Base-by-base conservation (phyloP, 2,797 vertebrate genomes). In the Sylvia borin region DNA sequence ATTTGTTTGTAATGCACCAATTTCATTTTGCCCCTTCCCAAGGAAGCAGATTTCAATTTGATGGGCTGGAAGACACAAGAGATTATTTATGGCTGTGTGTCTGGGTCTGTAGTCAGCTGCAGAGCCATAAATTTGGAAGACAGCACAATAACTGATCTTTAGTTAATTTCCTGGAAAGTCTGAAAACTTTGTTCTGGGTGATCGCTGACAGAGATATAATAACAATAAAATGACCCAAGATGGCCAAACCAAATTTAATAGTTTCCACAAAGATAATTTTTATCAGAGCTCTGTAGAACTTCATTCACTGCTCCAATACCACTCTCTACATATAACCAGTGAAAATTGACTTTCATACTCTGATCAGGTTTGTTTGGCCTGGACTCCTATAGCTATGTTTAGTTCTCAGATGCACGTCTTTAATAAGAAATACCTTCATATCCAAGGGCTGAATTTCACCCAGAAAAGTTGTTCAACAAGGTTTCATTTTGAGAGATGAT, bases 151-250 rank as follows among this genome's bases (percentile, higher is more conserved):
- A 83, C 84, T 48, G 38, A 95, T 96, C 50, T 87, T 73, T 67
- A 66, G 61, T 83, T 95, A 96, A 95, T 92, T 96, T 96, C 89
- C 94, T 96, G 92, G 43, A 76, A 85, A 88, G 65, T 77, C 90
- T 94, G 64, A 88, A 96, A 96, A 93, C 66, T 94, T 96, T 95
- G 93, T 86, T 64, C 60, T 81, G 66, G 57, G 13, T 77, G 80
- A 93, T 91, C 0, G 0, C 67, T 72, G 57, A 65, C n/a, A 70
- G 72, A 93, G 92, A 92, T 88, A 88, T 16, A 92, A 83, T 40
- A 95, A 94, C 51, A 93, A 94, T 85, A 77, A 83, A 96, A 76
- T 55, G 68, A 67, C 85, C 54, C 5, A 2, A 87, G 74, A 66
- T 16, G 16, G 75, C 45, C 82, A 93, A 90, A 79, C 29, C 8